phyloP scores from a whole-genome alignment of 1,140 invertebrate genomes.

The Helicoverpa armigera region DNA sequence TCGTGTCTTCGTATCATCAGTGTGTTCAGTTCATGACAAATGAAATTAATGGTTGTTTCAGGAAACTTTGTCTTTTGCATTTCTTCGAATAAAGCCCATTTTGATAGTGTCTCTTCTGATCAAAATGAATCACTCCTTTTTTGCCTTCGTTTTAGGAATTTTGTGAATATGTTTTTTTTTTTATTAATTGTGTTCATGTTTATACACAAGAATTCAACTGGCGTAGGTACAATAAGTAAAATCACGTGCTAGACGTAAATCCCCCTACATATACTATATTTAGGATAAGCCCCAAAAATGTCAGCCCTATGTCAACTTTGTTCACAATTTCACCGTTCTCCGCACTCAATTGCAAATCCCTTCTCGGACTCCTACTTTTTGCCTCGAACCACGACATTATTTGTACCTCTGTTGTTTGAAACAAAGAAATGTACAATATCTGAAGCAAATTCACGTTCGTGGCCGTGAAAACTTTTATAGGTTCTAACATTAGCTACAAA shows the following conservation, averaged over 20 bases:
- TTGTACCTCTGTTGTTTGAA: not conserved
- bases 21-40: slow-evolving; percentile 36
- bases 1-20: slow-evolving; percentile 56
- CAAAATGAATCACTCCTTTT: slow-evolving; percentile 14
- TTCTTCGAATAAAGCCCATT: slow-evolving; percentile 21
- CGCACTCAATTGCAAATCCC: not conserved
- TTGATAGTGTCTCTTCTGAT: not conserved
- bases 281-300: not conserved
- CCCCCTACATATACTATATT: too few species aligned
- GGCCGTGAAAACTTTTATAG: not conserved
- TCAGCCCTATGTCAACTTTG: not conserved
- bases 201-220: too few species aligned
- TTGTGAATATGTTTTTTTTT: not conserved
- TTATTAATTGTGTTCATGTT: too few species aligned
- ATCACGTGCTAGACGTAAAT: too few species aligned
- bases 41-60: slow-evolving; percentile 35
- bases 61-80: slow-evolving; percentile 7
- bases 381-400: not conserved
- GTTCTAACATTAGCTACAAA: not conserved
- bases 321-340: not conserved
- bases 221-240: too few species aligned
- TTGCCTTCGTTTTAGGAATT: not conserved
- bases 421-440: not conserved
- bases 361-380: not conserved
- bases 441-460: too few species aligned